Base-by-base conservation (phyloP, 2,888 invertebrate genomes). In the Ennomos fuscantarius region DNA sequence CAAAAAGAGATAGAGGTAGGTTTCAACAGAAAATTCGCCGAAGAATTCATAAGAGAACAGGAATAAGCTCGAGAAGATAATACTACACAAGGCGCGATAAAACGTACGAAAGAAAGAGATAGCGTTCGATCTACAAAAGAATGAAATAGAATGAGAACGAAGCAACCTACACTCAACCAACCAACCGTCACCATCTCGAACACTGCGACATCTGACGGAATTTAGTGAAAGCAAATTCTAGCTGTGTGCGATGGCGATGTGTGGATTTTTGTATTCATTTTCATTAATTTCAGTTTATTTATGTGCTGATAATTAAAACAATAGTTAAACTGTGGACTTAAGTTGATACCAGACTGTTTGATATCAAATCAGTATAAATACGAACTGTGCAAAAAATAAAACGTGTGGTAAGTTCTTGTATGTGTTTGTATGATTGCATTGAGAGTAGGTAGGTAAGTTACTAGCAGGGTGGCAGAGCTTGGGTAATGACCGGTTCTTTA, bases 361-460 rank as follows among this genome's bases (percentile, higher is more conserved):
- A 50, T 44, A 46, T 32, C 34, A 37, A 45, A 58, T 43, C 8
- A 36, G 55, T 55, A 51, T 46, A 32, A 42, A 56, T 31, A 47
- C 11, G 31, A 10, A 6, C 13, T 62, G 65, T 56, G 60, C 43
- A 60, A 67, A 67, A 62, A 67, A 71, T 51, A 68, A 69, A 79
- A 78, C 79, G 77, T 79, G 79, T 77, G 86, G 89, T 91, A 79
- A 87, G 91, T 76, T 72, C 72, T 68, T 76, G 71, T 74, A 76
- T 83, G 76, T 83, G 82, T 86, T 83, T 84, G 79, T 84, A 75
- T 83, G 81, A 78, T 79, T 80, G 79, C 83, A 85, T 83, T 83
- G 81, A 82, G 86, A 84, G 87, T 86, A 84, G 78, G 82, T 83
- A 84, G 74, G 73, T 84, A 74, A 69, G 73, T 72, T 64, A 65